phyloP scores from a whole-genome alignment of 2,888 invertebrate species.

The Liodrosophila aerea region DNA sequence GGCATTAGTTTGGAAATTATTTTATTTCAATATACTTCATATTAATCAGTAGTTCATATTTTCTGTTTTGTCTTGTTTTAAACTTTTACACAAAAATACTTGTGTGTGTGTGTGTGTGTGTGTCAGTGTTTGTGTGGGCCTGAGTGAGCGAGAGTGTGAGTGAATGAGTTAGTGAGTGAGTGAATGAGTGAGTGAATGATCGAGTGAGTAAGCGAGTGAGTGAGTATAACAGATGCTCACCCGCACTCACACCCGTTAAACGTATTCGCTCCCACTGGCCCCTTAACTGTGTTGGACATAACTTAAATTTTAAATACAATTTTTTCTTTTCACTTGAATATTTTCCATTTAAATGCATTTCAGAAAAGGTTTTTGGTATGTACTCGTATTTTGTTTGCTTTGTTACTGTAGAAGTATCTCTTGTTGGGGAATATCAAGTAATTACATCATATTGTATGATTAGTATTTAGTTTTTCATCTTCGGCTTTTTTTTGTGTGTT shows the following conservation, averaged over 20 bases:
- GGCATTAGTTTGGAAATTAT: slow-evolving; percentile 69
- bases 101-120: slow-evolving; percentile 29
- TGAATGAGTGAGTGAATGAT: slow-evolving; percentile 24
- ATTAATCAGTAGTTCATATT: slow-evolving; percentile 74
- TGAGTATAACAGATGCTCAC: slow-evolving; percentile 4
- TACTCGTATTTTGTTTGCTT: slow-evolving; percentile 16
- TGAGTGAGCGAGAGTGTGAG: slow-evolving; percentile 15
- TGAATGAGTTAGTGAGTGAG: slow-evolving; percentile 20
- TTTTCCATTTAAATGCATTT: slow-evolving; percentile 72
- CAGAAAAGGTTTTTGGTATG: slow-evolving; percentile 60
- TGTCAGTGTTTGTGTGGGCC: slow-evolving; percentile 4
- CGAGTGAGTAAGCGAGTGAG: slow-evolving; percentile 10
- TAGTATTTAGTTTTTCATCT: slow-evolving; percentile 5
- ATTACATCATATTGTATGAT: slow-evolving; percentile 28
- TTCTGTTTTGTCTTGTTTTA: slow-evolving; percentile 51
- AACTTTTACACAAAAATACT: slow-evolving; percentile 70
- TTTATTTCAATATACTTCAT: slow-evolving; percentile 74
- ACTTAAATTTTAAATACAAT: slow-evolving; percentile 71
- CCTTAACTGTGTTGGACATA: slow-evolving; percentile 47
- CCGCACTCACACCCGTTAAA: slow-evolving; percentile 13
- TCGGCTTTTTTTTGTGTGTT: too few relatives aligned
- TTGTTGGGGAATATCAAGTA: slow-evolving; percentile 26
- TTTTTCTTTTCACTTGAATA: slow-evolving; percentile 58
- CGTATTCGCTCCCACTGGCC: too few relatives aligned
- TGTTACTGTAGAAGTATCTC: slow-evolving; percentile 15